These are phyloP conservation scores for Melanotaenia boesemani DNA, from an alignment of 2,797 vertebrate species.

Conservation along the genomic window DNA sequence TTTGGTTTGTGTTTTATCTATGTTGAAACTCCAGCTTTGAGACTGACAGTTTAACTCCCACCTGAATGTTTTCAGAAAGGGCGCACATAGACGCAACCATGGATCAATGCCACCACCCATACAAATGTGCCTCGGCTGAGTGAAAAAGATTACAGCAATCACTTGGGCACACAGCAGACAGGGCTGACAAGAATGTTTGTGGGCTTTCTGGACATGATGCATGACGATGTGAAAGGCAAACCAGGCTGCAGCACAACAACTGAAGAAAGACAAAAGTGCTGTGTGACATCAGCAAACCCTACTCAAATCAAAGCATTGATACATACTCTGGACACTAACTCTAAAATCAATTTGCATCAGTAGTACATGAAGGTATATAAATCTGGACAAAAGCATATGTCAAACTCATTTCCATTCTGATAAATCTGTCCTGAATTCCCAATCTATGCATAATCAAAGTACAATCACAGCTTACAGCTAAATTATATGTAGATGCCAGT, in stretches of 20 bases:
- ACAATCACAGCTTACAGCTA: no score
- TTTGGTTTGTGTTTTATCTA: background rate
- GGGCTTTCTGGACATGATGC: constrained; percentile 60
- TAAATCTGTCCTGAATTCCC: background rate
- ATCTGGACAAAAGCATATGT: background rate
- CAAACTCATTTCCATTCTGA: background rate
- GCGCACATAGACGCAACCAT: constrained; percentile 43
- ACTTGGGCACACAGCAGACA: constrained; percentile 63
- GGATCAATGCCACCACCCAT: constrained; percentile 64
- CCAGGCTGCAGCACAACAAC: constrained; percentile 34
- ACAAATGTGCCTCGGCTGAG: constrained; percentile 66
- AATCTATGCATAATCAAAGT: no score
- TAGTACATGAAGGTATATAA: background rate
- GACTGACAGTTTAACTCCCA: constrained; percentile 40
- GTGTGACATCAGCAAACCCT: constrained; percentile 25
- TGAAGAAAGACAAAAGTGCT: constrained; percentile 55
- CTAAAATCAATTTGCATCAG: background rate
- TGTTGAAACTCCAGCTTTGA: constrained; percentile 12
- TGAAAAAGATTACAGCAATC: constrained; percentile 76
- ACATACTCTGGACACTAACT: background rate
- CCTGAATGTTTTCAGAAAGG: constrained; percentile 31
- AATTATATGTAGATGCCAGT: no score
- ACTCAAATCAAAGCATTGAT: background rate
- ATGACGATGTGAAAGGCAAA: constrained; percentile 73
- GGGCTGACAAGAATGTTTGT: constrained; percentile 64